A percentile compares a stretch with the other conserved stretches of the same genome.
These are phyloP conservation scores for Frankliniella fusca DNA, from an alignment of 2,888 invertebrate genomes.

Conservation along the genomic window DNA sequence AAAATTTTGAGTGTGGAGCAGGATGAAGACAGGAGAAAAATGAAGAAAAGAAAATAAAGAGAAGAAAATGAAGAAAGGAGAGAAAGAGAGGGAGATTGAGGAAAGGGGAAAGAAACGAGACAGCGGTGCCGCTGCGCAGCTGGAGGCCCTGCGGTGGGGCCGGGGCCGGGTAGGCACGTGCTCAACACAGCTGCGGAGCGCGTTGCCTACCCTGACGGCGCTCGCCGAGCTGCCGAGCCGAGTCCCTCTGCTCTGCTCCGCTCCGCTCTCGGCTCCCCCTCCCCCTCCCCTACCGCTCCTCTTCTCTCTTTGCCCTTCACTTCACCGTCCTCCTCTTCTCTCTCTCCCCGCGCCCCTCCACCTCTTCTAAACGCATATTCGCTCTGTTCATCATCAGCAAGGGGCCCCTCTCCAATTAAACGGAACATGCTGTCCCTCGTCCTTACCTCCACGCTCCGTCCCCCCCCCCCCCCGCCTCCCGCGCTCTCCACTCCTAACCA, in stretches of 20 bases:
- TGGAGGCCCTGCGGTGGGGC: not conserved
- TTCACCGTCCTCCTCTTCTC: not conserved
- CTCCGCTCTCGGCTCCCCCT: not conserved
- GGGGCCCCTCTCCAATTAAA: slow-evolving; percentile 14
- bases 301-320: not conserved
- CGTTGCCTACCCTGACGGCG: slow-evolving; percentile 2
- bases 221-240: not conserved
- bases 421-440: slow-evolving; percentile 14
- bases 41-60: no score
- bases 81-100: no score
- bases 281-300: not conserved
- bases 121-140: not conserved
- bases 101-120: no score
- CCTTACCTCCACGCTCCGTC: not conserved
- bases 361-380: not conserved
- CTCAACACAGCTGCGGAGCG: not conserved
- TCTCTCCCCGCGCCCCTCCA: not conserved
- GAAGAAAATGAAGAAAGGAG: no score
- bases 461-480: not conserved
- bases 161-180: not conserved
- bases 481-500: not conserved
- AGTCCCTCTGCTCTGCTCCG: not conserved
- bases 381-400: not conserved
- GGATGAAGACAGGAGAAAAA: no score
- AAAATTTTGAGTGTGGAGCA: no score